Evolutionary conservation across 2,113 vertebrate genomes (phyloP), one percentile per base, ranked within the genome.

Genomic region (Nibea coibor): DNA sequence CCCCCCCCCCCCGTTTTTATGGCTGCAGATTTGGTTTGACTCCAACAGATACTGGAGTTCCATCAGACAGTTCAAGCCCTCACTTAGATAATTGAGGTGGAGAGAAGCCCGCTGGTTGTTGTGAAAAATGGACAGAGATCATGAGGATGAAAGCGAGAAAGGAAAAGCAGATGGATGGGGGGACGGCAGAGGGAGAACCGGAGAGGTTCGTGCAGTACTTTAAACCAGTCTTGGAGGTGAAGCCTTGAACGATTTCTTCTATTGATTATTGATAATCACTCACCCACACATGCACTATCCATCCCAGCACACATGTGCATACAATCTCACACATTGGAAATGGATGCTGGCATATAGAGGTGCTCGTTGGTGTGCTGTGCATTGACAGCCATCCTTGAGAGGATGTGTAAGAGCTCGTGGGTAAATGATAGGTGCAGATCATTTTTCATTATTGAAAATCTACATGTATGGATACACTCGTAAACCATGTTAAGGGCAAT

Each of bases 221-320:
- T 84, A 61, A 88, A 85, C n/a, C 56, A 58, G 64, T 86, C 64
- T 58, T 54, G 54, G 9, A n/a, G 66, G 67, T 75, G 59, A 75
- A 73, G 71, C 66, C 68, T 80, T 87, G 58, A 92, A 83, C 79
- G 91, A 91, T 90, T 85, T 88, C 72, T 53, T 62, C 3, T 63
- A 94, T 93, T 81, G 93, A 93, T 93, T 93, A 91, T 90, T 93
- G 86, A 90, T 90, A 89, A 92, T 92, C 80, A 80, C 78, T 72
- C 81, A 62, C 61, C 72, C 78, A 51, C 88, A 74, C 75, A 79
- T 85, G 66, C 66, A 63, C 63, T 39, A 54, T 77, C 79, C 68
- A 59, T 51, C 80, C 67, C 20, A 19, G 15, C 31, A 59, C 70
- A 28, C 74, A 51, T 58, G 70, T 45, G 75, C 15, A 28, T 43